Conservation (phyloP, 2,113 vertebrate genomes). For the Xenotilapia leptura region DNA sequence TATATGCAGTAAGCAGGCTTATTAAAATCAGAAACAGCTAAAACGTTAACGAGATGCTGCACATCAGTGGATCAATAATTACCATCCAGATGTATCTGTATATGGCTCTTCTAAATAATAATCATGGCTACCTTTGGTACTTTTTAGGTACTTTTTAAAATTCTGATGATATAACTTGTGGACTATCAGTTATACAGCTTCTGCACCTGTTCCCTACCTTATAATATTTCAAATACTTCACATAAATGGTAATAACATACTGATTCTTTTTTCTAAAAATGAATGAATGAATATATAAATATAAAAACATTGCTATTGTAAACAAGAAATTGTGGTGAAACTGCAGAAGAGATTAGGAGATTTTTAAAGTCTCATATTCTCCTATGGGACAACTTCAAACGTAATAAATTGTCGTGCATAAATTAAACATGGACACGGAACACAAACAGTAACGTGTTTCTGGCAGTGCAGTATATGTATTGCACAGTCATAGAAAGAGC, state of each 20-base stretch:
- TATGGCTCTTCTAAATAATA: not conserved
- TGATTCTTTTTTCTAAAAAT: not conserved
- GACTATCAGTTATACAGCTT: not conserved
- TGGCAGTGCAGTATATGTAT: rapidly evolving
- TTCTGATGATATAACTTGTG: not conserved
- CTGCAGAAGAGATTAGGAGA: not conserved
- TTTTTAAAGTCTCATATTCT: not conserved
- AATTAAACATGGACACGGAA: not conserved
- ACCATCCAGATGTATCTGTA: not conserved
- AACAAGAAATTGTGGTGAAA: not conserved
- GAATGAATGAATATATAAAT: not conserved
- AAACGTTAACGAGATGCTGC: not conserved
- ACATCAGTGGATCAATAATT: not conserved
- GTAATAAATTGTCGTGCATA: not conserved
- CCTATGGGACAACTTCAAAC: not conserved
- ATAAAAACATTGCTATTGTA: not conserved
- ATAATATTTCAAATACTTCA: not conserved
- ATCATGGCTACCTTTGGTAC: not conserved
- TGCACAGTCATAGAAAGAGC: not conserved
- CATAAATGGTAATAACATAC: not conserved
- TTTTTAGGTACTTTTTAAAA: not conserved
- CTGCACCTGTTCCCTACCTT: not conserved
- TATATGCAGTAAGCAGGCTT: not conserved
- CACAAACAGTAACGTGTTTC: not conserved
- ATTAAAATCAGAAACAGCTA: not conserved